Conservation (phyloP, 2,888 invertebrate species). For the Carcina quercana region DNA sequence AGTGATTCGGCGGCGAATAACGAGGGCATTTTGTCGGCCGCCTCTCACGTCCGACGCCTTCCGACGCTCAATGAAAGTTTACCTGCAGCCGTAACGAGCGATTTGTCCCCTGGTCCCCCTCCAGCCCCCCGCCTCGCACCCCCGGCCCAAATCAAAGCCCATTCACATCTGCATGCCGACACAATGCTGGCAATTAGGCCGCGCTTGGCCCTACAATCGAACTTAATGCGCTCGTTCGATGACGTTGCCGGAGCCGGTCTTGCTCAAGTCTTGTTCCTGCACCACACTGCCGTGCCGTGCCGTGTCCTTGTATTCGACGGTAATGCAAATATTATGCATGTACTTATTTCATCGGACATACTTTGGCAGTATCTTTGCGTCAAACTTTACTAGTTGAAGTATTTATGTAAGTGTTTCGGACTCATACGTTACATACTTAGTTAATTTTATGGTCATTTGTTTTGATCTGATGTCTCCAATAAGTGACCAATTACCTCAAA, state of each 20-base stretch:
- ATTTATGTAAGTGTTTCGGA: too few species aligned
- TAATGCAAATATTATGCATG: too few species aligned
- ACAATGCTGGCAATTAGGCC: constrained; percentile 76
- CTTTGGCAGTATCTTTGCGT: too few species aligned
- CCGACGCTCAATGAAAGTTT: constrained; percentile 75
- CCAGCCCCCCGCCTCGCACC: constrained; percentile 36
- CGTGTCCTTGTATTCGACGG: too few species aligned
- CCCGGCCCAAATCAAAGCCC: constrained; percentile 73
- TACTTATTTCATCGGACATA: too few species aligned
- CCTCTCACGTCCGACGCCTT: constrained; percentile 74
- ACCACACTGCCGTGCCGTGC: too few species aligned
- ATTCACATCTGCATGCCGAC: constrained; percentile 76
- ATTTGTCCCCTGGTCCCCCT: constrained; percentile 72
- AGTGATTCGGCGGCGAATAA: constrained; percentile 75
- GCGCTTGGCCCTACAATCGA: constrained; percentile 68
- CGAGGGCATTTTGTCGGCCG: constrained; percentile 74
- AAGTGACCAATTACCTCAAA: too few species aligned
- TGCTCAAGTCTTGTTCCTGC: constrained; percentile 4
- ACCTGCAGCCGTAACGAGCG: constrained; percentile 75
- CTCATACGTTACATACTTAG: too few species aligned
- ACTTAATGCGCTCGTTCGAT: constrained; percentile 68
- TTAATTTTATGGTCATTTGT: too few species aligned
- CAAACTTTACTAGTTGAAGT: too few species aligned
- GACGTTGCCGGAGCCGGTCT: constrained; percentile 25
- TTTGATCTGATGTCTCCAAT: too few species aligned